Evolutionary conservation across 2,888 invertebrate genomes (phyloP), one percentile per base, ranked within the genome.

Genomic region (Drepanosiphum platanoidis): DNA sequence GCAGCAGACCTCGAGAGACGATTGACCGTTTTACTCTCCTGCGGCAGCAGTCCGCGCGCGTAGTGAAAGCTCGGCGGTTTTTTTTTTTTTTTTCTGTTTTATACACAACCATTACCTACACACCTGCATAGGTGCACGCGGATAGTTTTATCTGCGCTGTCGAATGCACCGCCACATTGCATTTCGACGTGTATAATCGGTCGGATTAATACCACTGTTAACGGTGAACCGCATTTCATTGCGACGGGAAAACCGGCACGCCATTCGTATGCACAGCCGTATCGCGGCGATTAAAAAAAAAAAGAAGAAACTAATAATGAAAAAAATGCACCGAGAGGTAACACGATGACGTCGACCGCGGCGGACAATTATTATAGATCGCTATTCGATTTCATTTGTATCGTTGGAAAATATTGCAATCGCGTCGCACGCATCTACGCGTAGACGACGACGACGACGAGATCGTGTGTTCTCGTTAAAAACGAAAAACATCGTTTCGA

Each of bases 151-250:
- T 75, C 75, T 1, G 58, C 34, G 5, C 1, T 13, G 34, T 32
- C 13, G 52, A 11, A 34, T 11, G 42, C 9, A 7, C 72, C 15
- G 52, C 52, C 52, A 22, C 74, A 34, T 58, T 34, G 58, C 58
- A 75, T 75, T 75, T 58, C 75, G 58, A 36, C 75, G 34, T 11
- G 42, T 11, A 13, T 70, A 46, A 46, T 32, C 46, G 46, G 32
- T 75, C 52, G 52, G 34, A 11, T 75, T 34, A 11, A 72, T 22
- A 18, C 22, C n/a, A 8, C 32, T n/a, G 75, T 58, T 58, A 58
- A 75, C 75, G 75, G 75, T 72, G 58, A 52, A 75, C 75, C n/a
- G 75, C 75, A 36, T 58, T 34, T 58, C 58, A 34, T 36, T 13
- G 34, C n/a, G n/a, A 11, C 39, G 27, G 27, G 39, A 39, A 66